A percentile compares a stretch with the other conserved stretches of the same genome.
Conservation (phyloP, 30 jellyfish, hydroid and myxozoan genomes). For the Hydractinia echinata region DNA sequence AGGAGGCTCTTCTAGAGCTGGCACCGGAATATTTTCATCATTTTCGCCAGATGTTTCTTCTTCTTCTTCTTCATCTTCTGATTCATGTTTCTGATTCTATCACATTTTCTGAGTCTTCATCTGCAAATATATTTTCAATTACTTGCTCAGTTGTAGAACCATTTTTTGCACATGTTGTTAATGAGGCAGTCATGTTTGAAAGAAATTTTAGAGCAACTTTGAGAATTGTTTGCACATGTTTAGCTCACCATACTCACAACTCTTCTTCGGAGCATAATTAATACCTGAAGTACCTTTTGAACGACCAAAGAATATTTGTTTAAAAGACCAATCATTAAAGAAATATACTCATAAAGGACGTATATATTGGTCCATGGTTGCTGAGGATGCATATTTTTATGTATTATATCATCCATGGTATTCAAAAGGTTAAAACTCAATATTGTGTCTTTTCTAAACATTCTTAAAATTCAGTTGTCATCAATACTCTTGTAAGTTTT, state of each 20-base stretch:
- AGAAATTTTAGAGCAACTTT: no score
- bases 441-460: no score
- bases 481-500: no score
- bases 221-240: no score
- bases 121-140: background rate
- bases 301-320: background rate
- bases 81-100: background rate
- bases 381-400: no score
- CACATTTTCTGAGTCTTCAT: background rate
- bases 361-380: background rate
- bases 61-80: background rate
- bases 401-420: no score
- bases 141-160: background rate
- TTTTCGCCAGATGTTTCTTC: background rate
- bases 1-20: background rate
- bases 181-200: no score
- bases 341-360: background rate
- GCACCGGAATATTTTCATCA: background rate
- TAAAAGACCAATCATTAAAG: background rate
- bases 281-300: background rate
- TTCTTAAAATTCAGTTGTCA: no score
- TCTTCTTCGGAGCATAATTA: background rate
- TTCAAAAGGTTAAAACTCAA: no score
- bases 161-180: no score
- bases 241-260: no score